Conservation (phyloP, 2,888 invertebrate species). For the Acheta domesticus region DNA sequence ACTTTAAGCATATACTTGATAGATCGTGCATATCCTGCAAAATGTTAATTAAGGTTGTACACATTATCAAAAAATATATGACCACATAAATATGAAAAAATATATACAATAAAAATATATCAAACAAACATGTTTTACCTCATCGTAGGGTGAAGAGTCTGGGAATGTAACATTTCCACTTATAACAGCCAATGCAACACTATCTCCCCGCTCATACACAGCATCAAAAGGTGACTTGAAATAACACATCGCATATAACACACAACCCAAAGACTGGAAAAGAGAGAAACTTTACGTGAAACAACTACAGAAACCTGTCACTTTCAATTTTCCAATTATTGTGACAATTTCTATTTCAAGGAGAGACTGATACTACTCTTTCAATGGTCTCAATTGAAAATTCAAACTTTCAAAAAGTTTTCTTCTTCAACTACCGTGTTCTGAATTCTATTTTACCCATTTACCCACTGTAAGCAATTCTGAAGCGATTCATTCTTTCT, state of each 20-base stretch:
- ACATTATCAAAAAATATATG: background rate
- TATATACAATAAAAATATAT: background rate
- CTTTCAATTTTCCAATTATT: background rate
- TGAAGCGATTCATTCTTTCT: too few relatives aligned
- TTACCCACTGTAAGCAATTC: too few relatives aligned
- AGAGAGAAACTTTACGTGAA: slow-evolving; percentile 30
- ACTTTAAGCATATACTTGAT: slow-evolving; percentile 67
- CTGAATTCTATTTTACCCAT: too few relatives aligned
- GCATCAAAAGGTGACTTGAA: slow-evolving; percentile 82
- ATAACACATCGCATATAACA: slow-evolving; percentile 79
- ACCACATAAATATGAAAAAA: background rate
- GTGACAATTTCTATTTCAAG: too few relatives aligned
- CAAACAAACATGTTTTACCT: slow-evolving; percentile 49
- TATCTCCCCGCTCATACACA: slow-evolving; percentile 80
- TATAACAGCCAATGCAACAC: slow-evolving; percentile 79
- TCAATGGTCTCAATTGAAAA: too few relatives aligned
- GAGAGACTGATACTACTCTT: too few relatives aligned
- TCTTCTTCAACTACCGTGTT: too few relatives aligned
- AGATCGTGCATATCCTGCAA: slow-evolving; percentile 64
- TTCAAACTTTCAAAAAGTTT: too few relatives aligned
- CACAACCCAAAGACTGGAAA: slow-evolving; percentile 75
- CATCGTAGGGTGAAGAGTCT: slow-evolving; percentile 61
- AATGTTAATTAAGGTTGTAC: slow-evolving; percentile 38
- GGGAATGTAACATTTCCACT: slow-evolving; percentile 72
- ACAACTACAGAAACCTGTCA: background rate